These are phyloP conservation scores for Merodon equestris DNA, from an alignment of 2,888 invertebrate species.

Conservation along the genomic window DNA sequence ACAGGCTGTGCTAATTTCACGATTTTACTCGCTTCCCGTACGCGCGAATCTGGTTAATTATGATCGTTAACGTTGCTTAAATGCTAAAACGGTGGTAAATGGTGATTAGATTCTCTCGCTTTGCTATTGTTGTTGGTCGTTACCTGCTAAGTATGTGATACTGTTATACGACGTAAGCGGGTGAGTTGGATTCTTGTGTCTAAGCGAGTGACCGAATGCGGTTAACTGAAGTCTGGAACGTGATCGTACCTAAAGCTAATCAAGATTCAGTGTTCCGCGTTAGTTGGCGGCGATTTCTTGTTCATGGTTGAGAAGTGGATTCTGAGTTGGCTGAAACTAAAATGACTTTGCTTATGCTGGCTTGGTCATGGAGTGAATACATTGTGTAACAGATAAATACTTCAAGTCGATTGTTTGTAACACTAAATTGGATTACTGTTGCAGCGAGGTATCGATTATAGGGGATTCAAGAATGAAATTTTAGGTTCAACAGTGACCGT, in stretches of 20 bases:
- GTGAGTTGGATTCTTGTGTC: constrained; percentile 14
- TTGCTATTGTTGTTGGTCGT: too few species aligned
- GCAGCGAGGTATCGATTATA: too few species aligned
- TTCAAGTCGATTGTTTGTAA: too few species aligned
- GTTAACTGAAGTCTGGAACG: constrained; percentile 21
- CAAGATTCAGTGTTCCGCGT: constrained; percentile 33
- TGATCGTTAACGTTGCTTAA: constrained; percentile 18
- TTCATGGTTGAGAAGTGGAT: constrained; percentile 11
- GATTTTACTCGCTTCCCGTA: constrained; percentile 14
- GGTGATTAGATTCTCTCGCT: background rate
- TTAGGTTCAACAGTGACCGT: too few species aligned
- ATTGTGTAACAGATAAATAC: too few species aligned
- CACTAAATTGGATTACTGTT: too few species aligned
- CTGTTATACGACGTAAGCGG: constrained; percentile 24
- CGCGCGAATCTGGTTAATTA: constrained; percentile 5
- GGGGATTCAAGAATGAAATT: too few species aligned
- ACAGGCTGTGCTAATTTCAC: constrained; percentile 31
- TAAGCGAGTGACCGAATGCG: background rate
- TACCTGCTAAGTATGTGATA: background rate
- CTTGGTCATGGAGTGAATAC: too few species aligned
- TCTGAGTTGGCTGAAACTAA: too few species aligned
- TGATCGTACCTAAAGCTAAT: constrained; percentile 39
- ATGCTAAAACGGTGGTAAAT: constrained; percentile 5
- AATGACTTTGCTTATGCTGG: too few species aligned
- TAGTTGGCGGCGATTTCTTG: constrained; percentile 31